These are phyloP conservation scores for Saccostrea glomerata DNA, from an alignment of 1,140 invertebrate genomes.

Conservation along the genomic window DNA sequence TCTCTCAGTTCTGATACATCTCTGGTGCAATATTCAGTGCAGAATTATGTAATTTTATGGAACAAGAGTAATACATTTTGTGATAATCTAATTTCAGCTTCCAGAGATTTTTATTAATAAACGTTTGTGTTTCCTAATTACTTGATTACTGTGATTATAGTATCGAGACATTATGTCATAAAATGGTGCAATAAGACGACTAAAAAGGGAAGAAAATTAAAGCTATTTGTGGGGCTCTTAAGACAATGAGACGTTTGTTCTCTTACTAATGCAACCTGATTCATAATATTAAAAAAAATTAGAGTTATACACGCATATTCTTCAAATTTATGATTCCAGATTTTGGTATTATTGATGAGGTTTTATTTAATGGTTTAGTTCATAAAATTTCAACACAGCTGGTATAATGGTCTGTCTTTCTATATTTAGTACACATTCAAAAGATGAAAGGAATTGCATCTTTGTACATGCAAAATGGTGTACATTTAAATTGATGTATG, in stretches of 20 bases:
- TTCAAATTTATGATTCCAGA: background rate
- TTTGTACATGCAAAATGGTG: constrained; percentile 19
- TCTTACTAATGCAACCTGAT: background rate
- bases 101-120: constrained; percentile 18
- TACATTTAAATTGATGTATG: constrained; percentile 7
- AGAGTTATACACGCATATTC: background rate
- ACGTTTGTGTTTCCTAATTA: constrained; percentile 6
- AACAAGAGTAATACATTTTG: background rate
- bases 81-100: background rate
- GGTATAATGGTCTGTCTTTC: background rate
- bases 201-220: background rate
- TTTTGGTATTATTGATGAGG: background rate
- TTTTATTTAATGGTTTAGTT: constrained; percentile 16
- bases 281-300: background rate
- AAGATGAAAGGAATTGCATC: background rate
- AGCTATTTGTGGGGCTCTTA: background rate
- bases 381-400: background rate
- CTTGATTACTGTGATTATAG: background rate
- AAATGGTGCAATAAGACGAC: background rate
- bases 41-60: background rate
- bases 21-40: background rate
- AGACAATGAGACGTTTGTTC: background rate
- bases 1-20: background rate
- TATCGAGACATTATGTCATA: background rate
- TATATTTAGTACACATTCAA: background rate